phyloP scores from a whole-genome alignment of 2,888 invertebrate genomes.

The Cancer borealis region DNA sequence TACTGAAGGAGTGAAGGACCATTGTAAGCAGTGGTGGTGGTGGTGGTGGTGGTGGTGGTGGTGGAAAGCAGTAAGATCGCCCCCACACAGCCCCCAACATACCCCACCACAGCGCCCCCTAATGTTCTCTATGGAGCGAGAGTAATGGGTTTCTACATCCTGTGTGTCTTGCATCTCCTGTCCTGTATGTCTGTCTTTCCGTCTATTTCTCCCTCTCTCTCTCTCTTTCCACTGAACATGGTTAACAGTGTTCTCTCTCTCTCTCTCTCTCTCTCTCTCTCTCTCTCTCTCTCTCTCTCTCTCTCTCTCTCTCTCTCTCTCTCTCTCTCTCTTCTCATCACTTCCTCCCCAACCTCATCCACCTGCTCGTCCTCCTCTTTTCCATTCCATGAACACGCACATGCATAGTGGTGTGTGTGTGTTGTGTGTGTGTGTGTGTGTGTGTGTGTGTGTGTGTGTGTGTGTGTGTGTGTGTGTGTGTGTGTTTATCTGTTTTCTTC shows the following conservation, averaged over 20 bases:
- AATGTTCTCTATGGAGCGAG: not conserved
- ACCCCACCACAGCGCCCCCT: not conserved
- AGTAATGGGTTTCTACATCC: not conserved
- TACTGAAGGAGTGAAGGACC: too few species aligned
- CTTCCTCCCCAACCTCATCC: not conserved
- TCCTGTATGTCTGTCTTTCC: not conserved
- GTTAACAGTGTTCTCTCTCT: too few species aligned
- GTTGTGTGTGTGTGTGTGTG: not conserved
- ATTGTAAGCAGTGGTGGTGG: too few species aligned
- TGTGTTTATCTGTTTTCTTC: not conserved
- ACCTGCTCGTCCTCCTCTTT: not conserved
- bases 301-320: too few species aligned
- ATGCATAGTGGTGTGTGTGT: not conserved
- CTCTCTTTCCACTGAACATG: too few species aligned
- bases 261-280: constrained; percentile 37
- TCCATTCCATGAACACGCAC: too few species aligned
- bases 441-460: constrained; percentile 38
- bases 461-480: constrained; percentile 36
- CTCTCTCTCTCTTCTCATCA: too few species aligned
- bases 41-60: too few species aligned
- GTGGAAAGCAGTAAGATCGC: too few species aligned
- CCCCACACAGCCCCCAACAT: not conserved
- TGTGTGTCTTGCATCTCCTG: not conserved
- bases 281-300: not conserved
- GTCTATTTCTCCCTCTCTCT: not conserved